Evolutionary conservation across 2,888 invertebrate genomes (phyloP).

Genomic region (Oscheius sp.): DNA sequence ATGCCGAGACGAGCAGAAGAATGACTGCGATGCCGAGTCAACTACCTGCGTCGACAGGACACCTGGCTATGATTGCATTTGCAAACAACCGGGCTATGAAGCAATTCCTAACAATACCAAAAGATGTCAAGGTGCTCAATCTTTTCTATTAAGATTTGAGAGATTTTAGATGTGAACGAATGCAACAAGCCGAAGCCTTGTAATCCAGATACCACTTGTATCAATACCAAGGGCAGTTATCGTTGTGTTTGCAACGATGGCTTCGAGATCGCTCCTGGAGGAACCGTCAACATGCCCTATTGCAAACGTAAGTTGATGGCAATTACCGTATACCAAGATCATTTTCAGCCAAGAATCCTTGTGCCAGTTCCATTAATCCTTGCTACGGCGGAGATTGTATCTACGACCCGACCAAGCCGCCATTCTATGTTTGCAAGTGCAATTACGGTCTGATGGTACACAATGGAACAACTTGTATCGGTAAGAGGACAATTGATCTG

Average conservation of each 20-base stretch:
- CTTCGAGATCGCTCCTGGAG: slow-evolving; percentile 45
- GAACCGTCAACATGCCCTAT: background rate
- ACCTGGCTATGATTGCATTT: slow-evolving; percentile 15
- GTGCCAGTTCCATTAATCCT: slow-evolving; percentile 4
- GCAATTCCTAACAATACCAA: background rate
- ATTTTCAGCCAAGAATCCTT: slow-evolving; percentile 18
- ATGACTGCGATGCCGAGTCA: slow-evolving; percentile 13
- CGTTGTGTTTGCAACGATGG: slow-evolving; percentile 78
- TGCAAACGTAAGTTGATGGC: background rate
- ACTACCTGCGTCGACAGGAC: slow-evolving; percentile 18
- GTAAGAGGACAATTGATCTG: background rate
- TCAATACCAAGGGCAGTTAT: slow-evolving; percentile 81
- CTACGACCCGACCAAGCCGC: background rate
- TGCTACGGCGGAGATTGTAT: slow-evolving; percentile 29
- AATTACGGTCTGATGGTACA: slow-evolving; percentile 4
- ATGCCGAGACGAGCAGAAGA: slow-evolving; percentile 23
- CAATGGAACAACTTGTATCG: slow-evolving; percentile 35
- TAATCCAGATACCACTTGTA: slow-evolving; percentile 77
- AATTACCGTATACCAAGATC: background rate
- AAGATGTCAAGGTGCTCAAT: slow-evolving; percentile 6
- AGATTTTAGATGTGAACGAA: slow-evolving; percentile 66
- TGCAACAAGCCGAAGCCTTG: slow-evolving; percentile 42
- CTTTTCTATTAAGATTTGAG: slow-evolving; percentile 1
- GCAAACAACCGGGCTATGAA: slow-evolving; percentile 17
- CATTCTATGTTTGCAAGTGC: slow-evolving; percentile 24